phyloP scores from a whole-genome alignment of 2,797 vertebrate species.

The Eulemur albifrons region DNA sequence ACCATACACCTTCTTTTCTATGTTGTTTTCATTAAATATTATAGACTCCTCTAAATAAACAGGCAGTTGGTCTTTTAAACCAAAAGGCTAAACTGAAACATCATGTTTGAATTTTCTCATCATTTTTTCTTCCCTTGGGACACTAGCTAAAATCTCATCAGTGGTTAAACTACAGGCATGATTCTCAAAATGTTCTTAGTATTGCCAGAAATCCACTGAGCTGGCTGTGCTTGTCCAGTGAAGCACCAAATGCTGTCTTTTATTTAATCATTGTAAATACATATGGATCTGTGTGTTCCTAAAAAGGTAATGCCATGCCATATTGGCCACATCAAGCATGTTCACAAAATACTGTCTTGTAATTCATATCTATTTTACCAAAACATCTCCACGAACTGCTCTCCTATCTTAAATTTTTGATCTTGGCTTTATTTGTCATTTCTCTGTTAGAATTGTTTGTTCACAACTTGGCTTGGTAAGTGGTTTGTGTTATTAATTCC shows the following conservation, averaged over 20 bases:
- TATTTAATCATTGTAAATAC: neutral
- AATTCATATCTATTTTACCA: neutral
- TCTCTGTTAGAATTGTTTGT: conserved; percentile 1
- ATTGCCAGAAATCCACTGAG: neutral
- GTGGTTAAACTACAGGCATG: neutral
- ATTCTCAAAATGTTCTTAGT: neutral
- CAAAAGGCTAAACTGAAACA: neutral
- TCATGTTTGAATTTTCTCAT: neutral
- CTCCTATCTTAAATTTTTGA: neutral
- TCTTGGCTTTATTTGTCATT: neutral
- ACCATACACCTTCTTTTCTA: neutral
- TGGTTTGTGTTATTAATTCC: conserved; percentile 32
- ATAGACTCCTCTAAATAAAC: neutral
- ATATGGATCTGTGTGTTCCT: neutral
- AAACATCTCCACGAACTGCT: neutral
- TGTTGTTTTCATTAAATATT: neutral
- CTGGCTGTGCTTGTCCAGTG: neutral
- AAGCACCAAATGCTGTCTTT: neutral
- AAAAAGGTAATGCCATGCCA: neutral
- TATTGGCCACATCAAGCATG: neutral
- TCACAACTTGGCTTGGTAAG: neutral
- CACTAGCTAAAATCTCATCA: neutral
- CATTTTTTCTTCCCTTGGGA: neutral
- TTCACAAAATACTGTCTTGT: neutral
- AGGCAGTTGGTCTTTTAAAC: neutral